Base-by-base conservation (phyloP, 2,888 invertebrate genomes). In the Lochmaea crataegi region DNA sequence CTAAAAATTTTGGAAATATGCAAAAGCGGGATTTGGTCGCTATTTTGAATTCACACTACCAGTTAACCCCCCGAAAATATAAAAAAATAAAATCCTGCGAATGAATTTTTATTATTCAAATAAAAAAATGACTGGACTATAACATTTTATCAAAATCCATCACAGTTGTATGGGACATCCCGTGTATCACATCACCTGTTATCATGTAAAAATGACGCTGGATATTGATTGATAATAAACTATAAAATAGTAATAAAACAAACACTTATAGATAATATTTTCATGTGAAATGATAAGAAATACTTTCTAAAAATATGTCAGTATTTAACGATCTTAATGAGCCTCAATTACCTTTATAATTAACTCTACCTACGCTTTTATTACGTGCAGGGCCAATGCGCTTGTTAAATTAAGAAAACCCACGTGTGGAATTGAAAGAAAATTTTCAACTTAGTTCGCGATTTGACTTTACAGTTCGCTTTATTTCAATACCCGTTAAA, bases 341-440 rank as follows among this genome's bases (percentile, higher is more conserved):
- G 32, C 2, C 56, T 68, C 74, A 77, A 74, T 63, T 75, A 72
- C 64, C 41, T 26, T 48, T n/a, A 56, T 75, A 78, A 80, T 79
- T 78, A 75, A 56, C 38, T 53, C 78, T 72, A 77, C 80, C 80
- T 76, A 80, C 80, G 74, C 76, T 51, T 74, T 76, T 10, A 76
- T 75, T 76, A 76, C 70, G 60, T 41, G 38, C 51, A 32, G 64
- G 65, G 65, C 53, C 61, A 72, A 60, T 51, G 70, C 70, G 67
- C 53, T 57, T n/a, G 22, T 56, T 38, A 70, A 73, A 70, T 66
- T 45, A 26, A 26, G 32, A 14, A 6, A 32, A 14, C 56, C 16
- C 56, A 70, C 38, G n/a, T 51, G 14, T 22, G 0, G 10, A 18
- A 14, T 22, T 45, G 14, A 45, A 45, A 22, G 51, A 12, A 48